Evolutionary conservation across 2,113 vertebrate genomes (phyloP), one percentile per base, ranked within the genome.

Genomic region (Lophochroa leadbeateri): DNA sequence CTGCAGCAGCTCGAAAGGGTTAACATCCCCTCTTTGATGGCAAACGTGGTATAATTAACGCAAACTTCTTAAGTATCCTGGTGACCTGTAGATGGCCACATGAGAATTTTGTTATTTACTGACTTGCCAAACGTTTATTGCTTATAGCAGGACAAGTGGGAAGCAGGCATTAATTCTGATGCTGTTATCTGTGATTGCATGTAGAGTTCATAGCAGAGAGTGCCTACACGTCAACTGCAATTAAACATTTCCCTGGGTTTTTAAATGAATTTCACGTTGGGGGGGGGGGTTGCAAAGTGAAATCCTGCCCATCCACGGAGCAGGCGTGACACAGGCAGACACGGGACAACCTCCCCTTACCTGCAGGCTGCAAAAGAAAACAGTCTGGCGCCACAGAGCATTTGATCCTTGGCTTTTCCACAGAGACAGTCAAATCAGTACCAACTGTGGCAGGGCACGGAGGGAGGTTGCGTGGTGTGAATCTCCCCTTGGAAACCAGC

Each of bases 11-110:
- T 64, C 0, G 0, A 91, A 97, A 82, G 91, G 83, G 95, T 97
- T 96, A 97, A 97, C 64, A 88, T 67, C 46, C 69, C 88, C 58
- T 88, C 94, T 97, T 96, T 97, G 93, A 94, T 96, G 94, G 92
- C 82, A 95, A 97, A 96, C 82, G 77, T 43, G 77, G 77, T 71
- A 94, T 95, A 97, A 97, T 96, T 95, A 96, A 94, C 72, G 84
- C 80, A 96, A 97, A 97, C 84, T 95, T 95, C 95, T 97, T 93
- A 97, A 96, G 91, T 96, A 97, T 97, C 93, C 96, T 33, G 69
- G 90, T 97, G 97, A 96, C 96, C 96, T 97, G 96, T 96, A 97
- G 94, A 96, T 97, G 96, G 97, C 95, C 95, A 97, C 94, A 96
- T 92, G 96, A 97, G 92, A 97, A 96, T 97, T 97, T 97, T 93